Evolutionary conservation across 2,113 vertebrate species (phyloP).

Genomic region (Rhynchomys soricoides): DNA sequence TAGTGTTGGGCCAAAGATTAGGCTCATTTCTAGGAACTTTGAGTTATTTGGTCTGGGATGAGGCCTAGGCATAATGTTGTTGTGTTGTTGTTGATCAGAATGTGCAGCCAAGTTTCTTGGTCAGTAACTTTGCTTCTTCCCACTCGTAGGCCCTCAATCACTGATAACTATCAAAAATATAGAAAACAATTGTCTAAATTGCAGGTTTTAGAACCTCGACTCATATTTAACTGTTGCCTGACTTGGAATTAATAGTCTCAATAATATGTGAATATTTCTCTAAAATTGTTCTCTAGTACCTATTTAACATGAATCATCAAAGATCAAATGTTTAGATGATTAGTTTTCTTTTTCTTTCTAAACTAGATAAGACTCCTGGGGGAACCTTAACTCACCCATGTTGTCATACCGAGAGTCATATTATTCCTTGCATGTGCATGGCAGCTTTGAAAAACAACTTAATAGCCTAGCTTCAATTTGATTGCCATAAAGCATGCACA

Average conservation of each 20-base stretch:
- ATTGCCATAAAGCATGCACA: constrained; percentile 19
- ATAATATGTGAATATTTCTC: constrained; percentile 6
- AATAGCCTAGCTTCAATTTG: background rate
- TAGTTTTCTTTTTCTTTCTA: constrained; percentile 42
- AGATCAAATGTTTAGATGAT: background rate
- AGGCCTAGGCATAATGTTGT: background rate
- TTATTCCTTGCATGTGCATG: constrained; percentile 24
- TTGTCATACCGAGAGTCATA: background rate
- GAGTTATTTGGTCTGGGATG: background rate
- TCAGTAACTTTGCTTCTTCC: background rate
- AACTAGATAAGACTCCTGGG: background rate
- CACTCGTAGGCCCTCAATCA: background rate
- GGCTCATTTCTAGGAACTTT: background rate
- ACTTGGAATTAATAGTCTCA: constrained; percentile 17
- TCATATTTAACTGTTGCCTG: constrained; percentile 13
- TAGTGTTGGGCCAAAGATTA: background rate
- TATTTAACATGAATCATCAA: background rate
- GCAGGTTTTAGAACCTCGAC: background rate
- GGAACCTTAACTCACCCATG: background rate
- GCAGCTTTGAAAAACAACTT: background rate
- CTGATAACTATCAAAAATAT: background rate
- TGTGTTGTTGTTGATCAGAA: background rate
- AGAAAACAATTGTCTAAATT: constrained; percentile 18
- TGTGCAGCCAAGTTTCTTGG: background rate
- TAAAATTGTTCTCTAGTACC: background rate